Percentiles rank a stretch among this genome's conserved stretches.
phyloP scores from a whole-genome alignment of 2,888 invertebrate genomes.

The Cephus rjabovi region DNA sequence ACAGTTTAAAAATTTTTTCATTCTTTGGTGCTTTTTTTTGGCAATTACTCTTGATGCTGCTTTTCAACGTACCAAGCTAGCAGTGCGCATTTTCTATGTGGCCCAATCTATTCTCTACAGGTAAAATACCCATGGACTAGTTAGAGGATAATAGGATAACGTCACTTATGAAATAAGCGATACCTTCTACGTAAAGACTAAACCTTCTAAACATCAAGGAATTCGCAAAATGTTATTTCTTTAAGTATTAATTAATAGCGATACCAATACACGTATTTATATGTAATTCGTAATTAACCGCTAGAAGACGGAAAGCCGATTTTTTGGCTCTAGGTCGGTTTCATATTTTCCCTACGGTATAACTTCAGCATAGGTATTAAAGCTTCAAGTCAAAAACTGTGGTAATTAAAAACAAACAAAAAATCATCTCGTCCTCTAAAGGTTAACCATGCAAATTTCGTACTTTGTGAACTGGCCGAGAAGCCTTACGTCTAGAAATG shows the following conservation, averaged over 20 bases:
- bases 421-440: too few species aligned
- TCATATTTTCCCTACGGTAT: too few species aligned
- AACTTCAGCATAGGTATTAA: too few species aligned
- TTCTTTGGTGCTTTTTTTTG: background rate
- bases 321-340: too few species aligned
- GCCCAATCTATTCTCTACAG: background rate
- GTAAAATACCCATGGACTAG: background rate
- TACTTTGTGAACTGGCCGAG: background rate
- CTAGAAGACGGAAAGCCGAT: too few species aligned
- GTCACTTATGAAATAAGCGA: background rate
- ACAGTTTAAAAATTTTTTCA: background rate
- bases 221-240: background rate
- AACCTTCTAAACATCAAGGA: constrained; percentile 2
- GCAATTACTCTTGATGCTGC: background rate
- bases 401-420: too few species aligned
- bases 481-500: background rate
- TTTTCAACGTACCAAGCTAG: background rate
- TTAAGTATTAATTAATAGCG: background rate
- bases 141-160: background rate
- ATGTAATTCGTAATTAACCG: background rate
- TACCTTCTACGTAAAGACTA: background rate
- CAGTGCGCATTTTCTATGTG: background rate
- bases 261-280: background rate
- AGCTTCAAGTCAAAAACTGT: too few species aligned
- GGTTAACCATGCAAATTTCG: background rate